Evolutionary conservation across 2,113 vertebrate species (phyloP).

Genomic region (Zonotrichia leucophrys): DNA sequence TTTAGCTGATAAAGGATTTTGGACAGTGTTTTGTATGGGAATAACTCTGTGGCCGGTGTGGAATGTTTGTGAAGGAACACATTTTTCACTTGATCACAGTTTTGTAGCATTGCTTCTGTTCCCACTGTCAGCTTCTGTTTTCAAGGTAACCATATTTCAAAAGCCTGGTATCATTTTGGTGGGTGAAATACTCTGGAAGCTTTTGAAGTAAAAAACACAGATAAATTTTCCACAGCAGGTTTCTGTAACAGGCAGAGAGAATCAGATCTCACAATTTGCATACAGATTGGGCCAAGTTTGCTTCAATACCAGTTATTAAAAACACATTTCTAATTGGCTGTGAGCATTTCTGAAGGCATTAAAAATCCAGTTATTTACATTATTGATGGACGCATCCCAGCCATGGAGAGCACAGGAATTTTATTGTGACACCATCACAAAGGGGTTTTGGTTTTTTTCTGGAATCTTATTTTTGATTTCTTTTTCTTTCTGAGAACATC

Average conservation of each 20-base stretch:
- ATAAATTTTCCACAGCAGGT: neutral
- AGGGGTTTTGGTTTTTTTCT: neutral
- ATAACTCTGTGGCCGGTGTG: neutral
- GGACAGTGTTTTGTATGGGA: neutral
- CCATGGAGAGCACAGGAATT: neutral
- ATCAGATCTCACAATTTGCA: neutral
- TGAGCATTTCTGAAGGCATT: neutral
- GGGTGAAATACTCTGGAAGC: neutral
- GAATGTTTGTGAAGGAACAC: neutral
- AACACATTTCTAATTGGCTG: neutral
- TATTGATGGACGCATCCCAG: neutral
- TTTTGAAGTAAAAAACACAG: neutral
- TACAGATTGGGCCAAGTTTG: neutral
- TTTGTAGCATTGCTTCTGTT: neutral
- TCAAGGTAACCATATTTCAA: conserved; percentile 1
- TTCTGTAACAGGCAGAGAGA: neutral
- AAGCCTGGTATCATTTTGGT: neutral
- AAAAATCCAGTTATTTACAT: neutral
- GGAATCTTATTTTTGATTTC: neutral
- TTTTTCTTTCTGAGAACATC: neutral
- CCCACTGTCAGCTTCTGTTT: neutral
- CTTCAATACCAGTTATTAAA: neutral
- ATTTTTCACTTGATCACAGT: neutral
- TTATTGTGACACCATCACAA: neutral
- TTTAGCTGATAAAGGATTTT: neutral